Evolutionary conservation across 2,797 vertebrate genomes (phyloP).

Genomic region (Smutsia gigantea): DNA sequence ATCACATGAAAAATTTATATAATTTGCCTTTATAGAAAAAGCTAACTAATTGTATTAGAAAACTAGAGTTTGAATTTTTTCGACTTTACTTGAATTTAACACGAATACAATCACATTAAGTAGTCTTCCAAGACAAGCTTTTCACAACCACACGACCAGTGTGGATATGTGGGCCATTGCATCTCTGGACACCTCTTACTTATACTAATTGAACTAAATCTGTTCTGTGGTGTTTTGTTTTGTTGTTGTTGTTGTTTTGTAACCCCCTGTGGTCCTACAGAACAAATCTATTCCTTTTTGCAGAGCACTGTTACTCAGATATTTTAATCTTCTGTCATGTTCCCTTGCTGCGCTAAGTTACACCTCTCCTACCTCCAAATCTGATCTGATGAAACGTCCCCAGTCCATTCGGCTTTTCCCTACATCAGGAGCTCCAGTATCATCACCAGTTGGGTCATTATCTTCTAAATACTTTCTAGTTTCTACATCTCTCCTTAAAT

Average conservation of each 20-base stretch:
- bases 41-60: neutral
- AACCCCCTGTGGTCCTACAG: neutral
- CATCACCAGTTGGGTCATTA: neutral
- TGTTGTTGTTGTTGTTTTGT: neutral
- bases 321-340: neutral
- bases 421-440: neutral
- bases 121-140: neutral
- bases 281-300: slow-evolving; percentile 9
- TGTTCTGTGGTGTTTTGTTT: neutral
- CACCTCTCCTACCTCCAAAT: neutral
- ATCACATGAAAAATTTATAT: neutral
- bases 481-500: neutral
- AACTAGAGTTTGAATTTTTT: neutral
- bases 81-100: neutral
- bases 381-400: neutral
- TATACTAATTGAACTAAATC: neutral
- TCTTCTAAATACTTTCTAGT: neutral
- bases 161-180: neutral
- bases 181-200: neutral
- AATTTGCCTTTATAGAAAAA: neutral
- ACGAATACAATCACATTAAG: neutral
- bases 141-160: neutral
- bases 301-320: neutral
- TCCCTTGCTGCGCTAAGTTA: neutral
- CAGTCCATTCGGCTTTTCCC: neutral